Evolutionary conservation across 2,797 vertebrate species (phyloP).

Genomic region (Lepilemur septentrionalis): DNA sequence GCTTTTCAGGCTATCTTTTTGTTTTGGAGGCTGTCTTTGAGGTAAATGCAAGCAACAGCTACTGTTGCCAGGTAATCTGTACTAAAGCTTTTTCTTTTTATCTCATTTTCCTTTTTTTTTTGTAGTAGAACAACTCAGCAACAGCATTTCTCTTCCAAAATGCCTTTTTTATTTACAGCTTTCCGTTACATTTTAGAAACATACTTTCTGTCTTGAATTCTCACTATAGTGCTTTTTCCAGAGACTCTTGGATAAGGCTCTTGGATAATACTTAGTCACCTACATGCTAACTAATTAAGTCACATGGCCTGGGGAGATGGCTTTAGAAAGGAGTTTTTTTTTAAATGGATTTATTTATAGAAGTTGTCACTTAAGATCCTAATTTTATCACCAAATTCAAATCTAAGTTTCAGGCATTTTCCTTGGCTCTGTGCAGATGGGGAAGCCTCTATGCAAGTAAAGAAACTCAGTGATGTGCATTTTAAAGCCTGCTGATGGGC

Average conservation of each 20-base stretch:
- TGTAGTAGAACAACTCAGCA: conserved; percentile 44
- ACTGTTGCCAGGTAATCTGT: conserved; percentile 66
- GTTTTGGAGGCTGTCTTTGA: conserved; percentile 60
- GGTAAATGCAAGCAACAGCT: conserved; percentile 62
- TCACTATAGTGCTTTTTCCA: neutral
- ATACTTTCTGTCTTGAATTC: conserved; percentile 48
- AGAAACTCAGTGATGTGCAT: neutral
- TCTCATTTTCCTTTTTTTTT: neutral
- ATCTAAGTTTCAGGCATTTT: conserved; percentile 36
- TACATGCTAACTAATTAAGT: conserved; percentile 31
- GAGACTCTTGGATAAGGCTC: conserved; percentile 36
- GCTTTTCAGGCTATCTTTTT: conserved; percentile 64
- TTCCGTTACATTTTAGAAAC: conserved; percentile 8
- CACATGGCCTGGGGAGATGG: conserved; percentile 36
- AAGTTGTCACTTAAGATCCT: conserved; percentile 58
- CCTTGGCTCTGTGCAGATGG: neutral
- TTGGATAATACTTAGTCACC: conserved; percentile 35
- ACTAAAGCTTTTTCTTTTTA: conserved; percentile 48
- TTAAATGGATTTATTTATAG: conserved; percentile 49
- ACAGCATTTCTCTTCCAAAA: conserved; percentile 48
- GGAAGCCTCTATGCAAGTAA: neutral
- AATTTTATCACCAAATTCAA: conserved; percentile 41
- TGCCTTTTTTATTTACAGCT: conserved; percentile 41
- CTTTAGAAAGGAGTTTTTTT: conserved; percentile 51
- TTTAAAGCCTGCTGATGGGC: neutral